Conservation (phyloP, 2,888 invertebrate genomes). For the Amphipyra tragopoginis region DNA sequence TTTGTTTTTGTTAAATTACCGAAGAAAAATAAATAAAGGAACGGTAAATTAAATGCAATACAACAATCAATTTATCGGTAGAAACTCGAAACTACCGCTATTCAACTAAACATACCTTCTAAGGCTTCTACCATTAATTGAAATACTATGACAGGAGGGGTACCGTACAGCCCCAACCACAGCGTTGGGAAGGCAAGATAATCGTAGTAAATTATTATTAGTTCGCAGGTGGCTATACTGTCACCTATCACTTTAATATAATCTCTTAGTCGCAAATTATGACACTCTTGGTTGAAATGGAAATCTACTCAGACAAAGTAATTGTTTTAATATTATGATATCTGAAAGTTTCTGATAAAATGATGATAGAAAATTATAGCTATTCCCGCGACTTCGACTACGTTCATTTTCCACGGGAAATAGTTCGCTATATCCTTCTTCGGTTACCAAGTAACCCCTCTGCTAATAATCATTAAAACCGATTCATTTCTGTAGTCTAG, state of each 20-base stretch:
- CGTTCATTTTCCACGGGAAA: too few relatives aligned
- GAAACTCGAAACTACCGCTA: conserved; percentile 22
- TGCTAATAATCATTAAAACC: too few relatives aligned
- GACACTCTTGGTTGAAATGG: not conserved
- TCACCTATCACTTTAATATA: conserved; percentile 12
- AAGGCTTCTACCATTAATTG: conserved; percentile 40
- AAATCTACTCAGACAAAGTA: too few relatives aligned
- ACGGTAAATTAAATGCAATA: conserved; percentile 1
- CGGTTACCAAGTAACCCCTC: too few relatives aligned
- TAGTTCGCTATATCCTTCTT: too few relatives aligned
- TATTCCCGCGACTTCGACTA: too few relatives aligned
- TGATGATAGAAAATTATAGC: too few relatives aligned
- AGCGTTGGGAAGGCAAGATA: not conserved
- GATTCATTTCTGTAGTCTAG: too few relatives aligned
- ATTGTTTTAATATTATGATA: too few relatives aligned
- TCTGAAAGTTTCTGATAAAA: too few relatives aligned
- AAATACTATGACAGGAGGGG: conserved; percentile 47
- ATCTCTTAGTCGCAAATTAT: not conserved
- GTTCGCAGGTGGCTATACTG: conserved; percentile 38
- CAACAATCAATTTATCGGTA: conserved; percentile 15
- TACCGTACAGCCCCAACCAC: conserved; percentile 21
- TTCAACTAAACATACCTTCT: not conserved
- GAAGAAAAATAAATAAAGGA: not conserved
- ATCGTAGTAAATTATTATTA: conserved; percentile 33
- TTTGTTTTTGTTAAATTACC: too few relatives aligned